A percentile compares a stretch with the other conserved stretches of the same genome.
Evolutionary conservation across 2,888 invertebrate species (phyloP).

Genomic region (Entomobrya multifasciata): DNA sequence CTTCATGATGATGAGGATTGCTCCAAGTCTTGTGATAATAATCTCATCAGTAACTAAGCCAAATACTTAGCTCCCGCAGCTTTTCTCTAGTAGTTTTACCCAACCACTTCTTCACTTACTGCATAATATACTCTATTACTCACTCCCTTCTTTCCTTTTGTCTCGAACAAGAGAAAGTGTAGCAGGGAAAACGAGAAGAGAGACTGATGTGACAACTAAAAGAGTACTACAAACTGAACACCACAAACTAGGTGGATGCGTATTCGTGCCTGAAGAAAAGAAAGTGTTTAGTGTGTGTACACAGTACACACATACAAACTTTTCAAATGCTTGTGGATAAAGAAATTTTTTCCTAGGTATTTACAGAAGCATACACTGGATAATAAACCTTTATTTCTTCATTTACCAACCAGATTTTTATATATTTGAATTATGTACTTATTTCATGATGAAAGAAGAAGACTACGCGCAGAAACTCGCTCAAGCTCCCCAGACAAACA

Average conservation of each 20-base stretch:
- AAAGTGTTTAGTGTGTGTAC: background rate
- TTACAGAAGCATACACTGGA: too few relatives aligned
- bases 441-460: constrained; percentile 5
- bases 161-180: constrained; percentile 27
- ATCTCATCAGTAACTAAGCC: constrained; percentile 70
- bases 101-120: constrained; percentile 31
- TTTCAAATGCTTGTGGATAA: too few relatives aligned
- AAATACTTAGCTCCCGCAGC: constrained; percentile 67
- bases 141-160: constrained; percentile 11
- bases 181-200: constrained; percentile 11
- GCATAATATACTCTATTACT: constrained; percentile 4
- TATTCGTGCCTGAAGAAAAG: constrained; percentile 12
- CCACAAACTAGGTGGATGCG: too few relatives aligned
- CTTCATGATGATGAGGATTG: constrained; percentile 33
- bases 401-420: too few relatives aligned
- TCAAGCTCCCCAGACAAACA: constrained; percentile 27
- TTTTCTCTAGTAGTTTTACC: constrained; percentile 23
- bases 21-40: constrained; percentile 65
- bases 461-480: background rate
- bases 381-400: too few relatives aligned
- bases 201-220: constrained; percentile 57
- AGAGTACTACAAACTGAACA: constrained; percentile 45
- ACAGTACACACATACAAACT: background rate
- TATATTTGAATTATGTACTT: background rate
- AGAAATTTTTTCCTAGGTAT: too few relatives aligned